Evolutionary conservation across 37 sponge, comb jelly and placozoan genomes (phyloP), one percentile per base, ranked within the genome.

Genomic region (Bolinopsis microptera): DNA sequence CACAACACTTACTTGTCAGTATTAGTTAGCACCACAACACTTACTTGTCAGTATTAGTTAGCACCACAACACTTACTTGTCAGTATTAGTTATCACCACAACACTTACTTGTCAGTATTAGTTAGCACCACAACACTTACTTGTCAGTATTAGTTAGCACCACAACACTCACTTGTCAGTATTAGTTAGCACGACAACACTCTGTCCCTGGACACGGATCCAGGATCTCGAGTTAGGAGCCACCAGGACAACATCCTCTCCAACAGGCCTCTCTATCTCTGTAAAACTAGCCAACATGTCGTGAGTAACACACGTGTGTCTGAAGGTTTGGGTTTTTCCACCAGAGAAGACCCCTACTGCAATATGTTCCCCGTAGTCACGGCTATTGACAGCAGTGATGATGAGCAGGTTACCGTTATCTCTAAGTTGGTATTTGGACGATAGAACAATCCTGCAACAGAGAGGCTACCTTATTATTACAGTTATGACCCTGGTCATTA

Each of bases 271-370:
- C 75, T 72, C 75, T 2, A 72, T 30, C 75, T 28, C 31, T n/a
- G 75, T 72, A 8, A 72, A 8, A 5, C 2, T 72, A 3, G 75
- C 5, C 13, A 72, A 2, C 27, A 28, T 30, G 75, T n/a, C 27
- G 75, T 72, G 75, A 8, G 31, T 72, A 48, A 13, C 13, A 13
- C 61, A 48, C 61, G 61, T 48, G 75, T 72, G 26, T 5, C 13
- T 72, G n/a, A 24, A 5, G 13, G 31, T 28, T n/a, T 72, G 31
- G 5, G 31, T n/a, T n/a, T 72, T 8, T 24, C 75, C 75, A 8
- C n/a, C 18, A 8, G 26, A 72, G 75, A 72, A 72, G 9, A 48
- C 75, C 5, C 75, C 75, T n/a, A 72, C 75, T 72, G 75, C 75
- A 5, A 72, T n/a, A 28, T 72, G 18, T 21, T 21, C n/a, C n/a